These are phyloP conservation scores for Acheta domesticus DNA, from an alignment of 2,888 invertebrate genomes.

Conservation along the genomic window DNA sequence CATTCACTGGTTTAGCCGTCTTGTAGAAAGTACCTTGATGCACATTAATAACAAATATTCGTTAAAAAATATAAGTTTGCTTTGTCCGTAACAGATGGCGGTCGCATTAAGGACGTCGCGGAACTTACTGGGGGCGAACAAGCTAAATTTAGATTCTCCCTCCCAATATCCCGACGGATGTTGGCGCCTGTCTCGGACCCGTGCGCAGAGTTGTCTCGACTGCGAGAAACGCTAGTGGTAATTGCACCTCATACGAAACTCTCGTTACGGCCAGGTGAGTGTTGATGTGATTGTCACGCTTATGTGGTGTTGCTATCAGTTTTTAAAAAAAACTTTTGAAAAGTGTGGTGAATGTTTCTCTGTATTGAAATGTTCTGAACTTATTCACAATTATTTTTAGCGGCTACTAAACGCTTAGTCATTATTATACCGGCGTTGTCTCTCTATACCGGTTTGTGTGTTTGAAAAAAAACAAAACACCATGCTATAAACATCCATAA, in stretches of 20 bases:
- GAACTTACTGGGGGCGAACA: not conserved
- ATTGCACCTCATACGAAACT: not conserved
- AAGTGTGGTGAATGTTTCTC: not conserved
- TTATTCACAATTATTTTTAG: not conserved
- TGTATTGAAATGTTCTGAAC: not conserved
- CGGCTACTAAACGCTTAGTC: no score
- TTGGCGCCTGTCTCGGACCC: not conserved
- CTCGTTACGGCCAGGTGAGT: not conserved
- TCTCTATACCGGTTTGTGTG: no score
- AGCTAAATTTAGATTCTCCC: not conserved
- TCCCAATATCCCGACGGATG: conserved; percentile 18
- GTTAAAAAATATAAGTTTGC: not conserved
- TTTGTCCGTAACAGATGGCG: conserved; percentile 5
- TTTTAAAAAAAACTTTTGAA: no score
- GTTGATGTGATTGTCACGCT: not conserved
- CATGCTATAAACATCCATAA: no score
- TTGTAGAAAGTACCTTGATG: no score
- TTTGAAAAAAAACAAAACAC: no score
- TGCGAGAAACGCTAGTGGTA: not conserved
- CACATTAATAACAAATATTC: no score
- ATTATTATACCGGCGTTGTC: no score
- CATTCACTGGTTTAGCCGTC: no score
- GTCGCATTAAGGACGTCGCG: not conserved
- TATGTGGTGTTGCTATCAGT: not conserved
- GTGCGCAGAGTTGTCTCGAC: not conserved